phyloP scores from a whole-genome alignment of 2,113 vertebrate species.

The Boleophthalmus pectinirostris region DNA sequence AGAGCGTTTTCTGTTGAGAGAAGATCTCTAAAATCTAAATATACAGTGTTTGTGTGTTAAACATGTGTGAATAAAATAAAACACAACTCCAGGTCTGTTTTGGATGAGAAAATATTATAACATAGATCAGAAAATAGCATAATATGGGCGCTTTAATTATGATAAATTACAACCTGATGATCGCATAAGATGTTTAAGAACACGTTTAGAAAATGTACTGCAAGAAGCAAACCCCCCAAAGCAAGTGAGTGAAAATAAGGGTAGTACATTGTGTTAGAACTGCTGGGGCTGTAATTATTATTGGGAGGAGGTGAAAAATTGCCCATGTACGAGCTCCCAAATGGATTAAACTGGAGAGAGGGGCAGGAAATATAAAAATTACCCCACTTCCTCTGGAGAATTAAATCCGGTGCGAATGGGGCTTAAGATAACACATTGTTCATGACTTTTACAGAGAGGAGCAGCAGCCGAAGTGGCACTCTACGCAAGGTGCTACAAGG shows the following conservation, averaged over 20 bases:
- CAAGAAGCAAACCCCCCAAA: background rate
- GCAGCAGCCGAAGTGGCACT: background rate
- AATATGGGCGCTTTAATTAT: background rate
- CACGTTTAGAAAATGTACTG: background rate
- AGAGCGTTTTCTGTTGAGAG: no score
- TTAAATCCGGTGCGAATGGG: conserved; percentile 10
- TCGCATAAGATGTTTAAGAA: background rate
- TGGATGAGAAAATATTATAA: no score
- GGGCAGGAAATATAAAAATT: conserved; percentile 11
- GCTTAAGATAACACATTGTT: conserved; percentile 15
- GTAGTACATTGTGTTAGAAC: background rate
- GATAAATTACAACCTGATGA: background rate
- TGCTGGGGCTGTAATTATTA: background rate
- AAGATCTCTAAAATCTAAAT: no score
- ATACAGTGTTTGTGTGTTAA: no score
- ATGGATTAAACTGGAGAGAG: conserved; percentile 6
- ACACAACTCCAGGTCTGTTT: no score
- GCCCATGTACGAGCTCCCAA: conserved; percentile 1
- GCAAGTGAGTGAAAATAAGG: background rate
- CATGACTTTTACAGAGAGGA: background rate
- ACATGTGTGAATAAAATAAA: no score
- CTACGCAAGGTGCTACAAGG: conserved; percentile 18
- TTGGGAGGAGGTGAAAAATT: conserved; percentile 7
- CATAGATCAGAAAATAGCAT: no score
- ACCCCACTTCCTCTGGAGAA: conserved; percentile 10